A percentile compares a stretch with the other conserved stretches of the same genome.
These are phyloP conservation scores for Cenopis cana DNA, from an alignment of 2,888 invertebrate genomes.

Conservation along the genomic window DNA sequence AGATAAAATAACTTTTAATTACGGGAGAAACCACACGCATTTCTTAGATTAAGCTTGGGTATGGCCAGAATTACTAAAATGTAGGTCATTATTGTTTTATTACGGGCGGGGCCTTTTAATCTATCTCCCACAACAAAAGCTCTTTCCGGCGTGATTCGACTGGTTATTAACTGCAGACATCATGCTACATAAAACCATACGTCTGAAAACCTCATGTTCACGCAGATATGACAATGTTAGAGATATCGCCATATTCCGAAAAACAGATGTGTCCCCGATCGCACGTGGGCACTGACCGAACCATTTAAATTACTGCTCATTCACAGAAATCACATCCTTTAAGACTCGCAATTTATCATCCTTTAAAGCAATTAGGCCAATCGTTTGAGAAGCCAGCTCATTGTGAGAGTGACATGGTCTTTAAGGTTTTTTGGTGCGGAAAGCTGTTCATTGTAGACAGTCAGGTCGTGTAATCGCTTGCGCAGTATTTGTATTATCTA, in stretches of 20 bases:
- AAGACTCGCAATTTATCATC: slow-evolving; percentile 6
- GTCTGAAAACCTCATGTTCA: too few species aligned
- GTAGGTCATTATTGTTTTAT: neutral
- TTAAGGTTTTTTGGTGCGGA: slow-evolving; percentile 20
- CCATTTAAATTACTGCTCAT: slow-evolving; percentile 24
- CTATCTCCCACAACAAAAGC: neutral
- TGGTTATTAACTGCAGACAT: too few species aligned
- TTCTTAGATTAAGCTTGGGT: slow-evolving; percentile 9
- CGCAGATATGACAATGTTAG: too few species aligned
- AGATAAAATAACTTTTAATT: slow-evolving; percentile 43
- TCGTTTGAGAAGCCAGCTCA: slow-evolving; percentile 2
- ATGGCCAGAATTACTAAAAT: neutral
- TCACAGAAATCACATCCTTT: slow-evolving; percentile 11
- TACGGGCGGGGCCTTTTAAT: neutral
- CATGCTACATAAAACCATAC: too few species aligned
- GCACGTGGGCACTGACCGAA: slow-evolving; percentile 8
- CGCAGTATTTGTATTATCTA: slow-evolving; percentile 21
- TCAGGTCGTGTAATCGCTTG: slow-evolving; percentile 4
- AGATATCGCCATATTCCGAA: neutral
- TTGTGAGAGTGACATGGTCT: slow-evolving; percentile 10
- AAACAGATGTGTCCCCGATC: neutral
- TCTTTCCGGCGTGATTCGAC: too few species aligned
- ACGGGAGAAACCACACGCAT: slow-evolving; percentile 36
- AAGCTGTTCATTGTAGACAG: neutral
- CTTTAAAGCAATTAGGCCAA: slow-evolving; percentile 1